Evolutionary conservation across 2,888 invertebrate genomes (phyloP).

Genomic region (Gerris lacustris): DNA sequence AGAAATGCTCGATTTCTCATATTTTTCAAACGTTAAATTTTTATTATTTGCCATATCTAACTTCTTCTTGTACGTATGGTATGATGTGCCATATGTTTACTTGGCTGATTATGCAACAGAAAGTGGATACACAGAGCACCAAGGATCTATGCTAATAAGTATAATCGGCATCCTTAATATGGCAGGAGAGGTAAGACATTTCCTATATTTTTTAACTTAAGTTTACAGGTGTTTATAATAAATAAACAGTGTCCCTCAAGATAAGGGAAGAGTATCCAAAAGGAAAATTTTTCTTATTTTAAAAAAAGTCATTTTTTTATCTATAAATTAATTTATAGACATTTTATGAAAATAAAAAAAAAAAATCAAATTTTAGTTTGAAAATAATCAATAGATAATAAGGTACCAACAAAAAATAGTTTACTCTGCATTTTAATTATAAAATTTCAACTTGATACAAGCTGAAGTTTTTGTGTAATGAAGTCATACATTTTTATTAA

Average conservation of each 20-base stretch:
- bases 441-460: no score
- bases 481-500: no score
- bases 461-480: no score
- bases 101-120: slow-evolving; percentile 65
- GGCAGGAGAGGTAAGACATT: slow-evolving; percentile 61
- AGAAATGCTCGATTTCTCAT: slow-evolving; percentile 70
- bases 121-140: slow-evolving; percentile 57
- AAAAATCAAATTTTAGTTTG: no score
- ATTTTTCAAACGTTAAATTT: slow-evolving; percentile 61
- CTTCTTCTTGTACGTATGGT: slow-evolving; percentile 82
- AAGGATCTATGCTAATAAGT: slow-evolving; percentile 70
- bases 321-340: no score
- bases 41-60: slow-evolving; percentile 73
- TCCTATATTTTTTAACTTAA: no score
- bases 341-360: no score
- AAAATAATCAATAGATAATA: no score
- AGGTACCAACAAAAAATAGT: no score
- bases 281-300: no score
- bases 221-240: slow-evolving; percentile 4
- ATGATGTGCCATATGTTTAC: slow-evolving; percentile 87
- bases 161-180: slow-evolving; percentile 80
- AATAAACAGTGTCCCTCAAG: background rate
- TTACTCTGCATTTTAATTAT: no score
- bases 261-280: background rate
- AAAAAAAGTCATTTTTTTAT: background rate